Conservation (phyloP, 2,113 vertebrate genomes). For the Mionectes macconnelli region DNA sequence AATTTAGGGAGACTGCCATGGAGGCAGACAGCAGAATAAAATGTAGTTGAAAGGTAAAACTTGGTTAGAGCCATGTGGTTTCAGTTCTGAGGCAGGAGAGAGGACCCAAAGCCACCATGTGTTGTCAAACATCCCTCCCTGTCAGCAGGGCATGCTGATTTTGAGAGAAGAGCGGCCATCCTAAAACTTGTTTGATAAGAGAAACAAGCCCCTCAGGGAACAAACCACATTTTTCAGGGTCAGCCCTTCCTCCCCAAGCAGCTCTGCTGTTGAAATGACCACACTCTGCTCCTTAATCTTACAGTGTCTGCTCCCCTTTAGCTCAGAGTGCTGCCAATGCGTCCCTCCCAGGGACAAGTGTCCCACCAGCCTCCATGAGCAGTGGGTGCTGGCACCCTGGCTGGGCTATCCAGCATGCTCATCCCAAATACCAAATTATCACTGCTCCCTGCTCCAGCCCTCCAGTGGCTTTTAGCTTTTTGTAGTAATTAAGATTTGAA, state of each 20-base stretch:
- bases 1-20: background rate
- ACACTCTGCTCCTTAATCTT: background rate
- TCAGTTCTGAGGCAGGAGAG: background rate
- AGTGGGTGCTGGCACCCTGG: background rate
- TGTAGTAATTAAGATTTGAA: background rate
- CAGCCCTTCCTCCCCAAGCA: background rate
- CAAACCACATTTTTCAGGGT: background rate
- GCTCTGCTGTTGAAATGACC: background rate
- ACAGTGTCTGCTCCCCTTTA: background rate
- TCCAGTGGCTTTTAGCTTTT: background rate
- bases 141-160: background rate
- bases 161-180: background rate
- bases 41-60: background rate
- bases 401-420: background rate
- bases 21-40: background rate
- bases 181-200: background rate
- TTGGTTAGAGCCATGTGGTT: background rate
- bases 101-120: background rate
- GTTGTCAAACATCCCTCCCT: background rate
- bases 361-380: accelerated
- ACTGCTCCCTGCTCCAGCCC: background rate
- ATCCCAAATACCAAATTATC: background rate
- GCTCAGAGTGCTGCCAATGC: background rate
- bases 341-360: background rate
- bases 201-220: background rate